Conservation (phyloP, 2,888 invertebrate species). For the Ophioninae sp. region DNA sequence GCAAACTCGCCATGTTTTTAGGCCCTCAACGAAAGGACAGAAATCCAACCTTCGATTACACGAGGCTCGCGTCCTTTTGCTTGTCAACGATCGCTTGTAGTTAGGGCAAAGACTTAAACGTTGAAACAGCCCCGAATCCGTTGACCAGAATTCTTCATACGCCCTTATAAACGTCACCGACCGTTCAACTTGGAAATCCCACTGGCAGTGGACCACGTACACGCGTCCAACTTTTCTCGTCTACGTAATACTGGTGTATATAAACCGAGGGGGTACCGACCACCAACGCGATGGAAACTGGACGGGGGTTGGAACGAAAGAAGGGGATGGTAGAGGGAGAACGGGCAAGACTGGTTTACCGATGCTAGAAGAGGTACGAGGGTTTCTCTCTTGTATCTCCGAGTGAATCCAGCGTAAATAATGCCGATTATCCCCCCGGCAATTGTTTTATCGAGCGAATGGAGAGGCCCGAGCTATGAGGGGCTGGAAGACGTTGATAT, state of each 20-base stretch:
- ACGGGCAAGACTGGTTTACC: slow-evolving; percentile 20
- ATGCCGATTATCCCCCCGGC: slow-evolving; percentile 80
- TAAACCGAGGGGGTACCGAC: neutral
- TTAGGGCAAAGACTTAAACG: neutral
- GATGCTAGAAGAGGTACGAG: slow-evolving; percentile 39
- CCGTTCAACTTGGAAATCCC: slow-evolving; percentile 2
- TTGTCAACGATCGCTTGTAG: neutral
- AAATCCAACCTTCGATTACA: neutral
- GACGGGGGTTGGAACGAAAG: slow-evolving; percentile 28
- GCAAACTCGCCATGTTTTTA: slow-evolving; percentile 52
- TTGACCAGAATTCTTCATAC: neutral
- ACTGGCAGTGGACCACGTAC: slow-evolving; percentile 49
- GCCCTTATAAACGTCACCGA: neutral
- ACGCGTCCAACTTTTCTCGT: slow-evolving; percentile 46
- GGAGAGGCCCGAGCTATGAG: slow-evolving; percentile 39
- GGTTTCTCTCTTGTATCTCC: slow-evolving; percentile 71
- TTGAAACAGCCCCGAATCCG: neutral
- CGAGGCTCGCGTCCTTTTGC: slow-evolving; percentile 1
- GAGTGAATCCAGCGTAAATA: slow-evolving; percentile 80
- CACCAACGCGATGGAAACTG: neutral
- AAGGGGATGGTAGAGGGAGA: slow-evolving; percentile 40
- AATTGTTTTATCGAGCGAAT: slow-evolving; percentile 80
- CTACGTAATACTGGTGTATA: slow-evolving; percentile 43
- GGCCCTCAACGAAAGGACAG: neutral
- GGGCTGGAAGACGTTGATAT: slow-evolving; percentile 36